phyloP scores from a whole-genome alignment of 2,113 vertebrate species.

The Vanacampus margaritifer region DNA sequence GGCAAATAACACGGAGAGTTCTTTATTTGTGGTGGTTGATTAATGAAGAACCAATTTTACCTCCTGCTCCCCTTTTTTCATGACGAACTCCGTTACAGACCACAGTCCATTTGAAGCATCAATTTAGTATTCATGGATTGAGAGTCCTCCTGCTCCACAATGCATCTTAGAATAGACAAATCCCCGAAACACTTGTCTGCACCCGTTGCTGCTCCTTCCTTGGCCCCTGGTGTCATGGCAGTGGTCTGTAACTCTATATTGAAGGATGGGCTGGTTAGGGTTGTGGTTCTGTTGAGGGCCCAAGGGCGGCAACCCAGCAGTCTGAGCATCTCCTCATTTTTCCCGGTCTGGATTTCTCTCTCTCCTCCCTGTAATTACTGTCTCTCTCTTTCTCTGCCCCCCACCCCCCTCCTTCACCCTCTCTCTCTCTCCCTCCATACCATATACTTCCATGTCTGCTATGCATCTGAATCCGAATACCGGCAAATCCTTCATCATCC shows the following conservation, averaged over 20 bases:
- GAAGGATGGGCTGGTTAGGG: constrained; percentile 39
- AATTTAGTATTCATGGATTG: neutral
- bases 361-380: constrained; percentile 71
- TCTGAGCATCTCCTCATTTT: constrained; percentile 57
- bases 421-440: constrained; percentile 13
- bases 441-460: constrained; percentile 9
- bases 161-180: neutral
- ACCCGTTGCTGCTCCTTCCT: constrained; percentile 9
- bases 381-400: constrained; percentile 28
- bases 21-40: neutral
- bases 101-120: neutral
- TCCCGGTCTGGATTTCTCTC: constrained; percentile 41
- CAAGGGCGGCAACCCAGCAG: constrained; percentile 63
- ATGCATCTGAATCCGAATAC: constrained; percentile 21
- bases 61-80: neutral
- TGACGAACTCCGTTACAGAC: neutral
- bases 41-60: neutral
- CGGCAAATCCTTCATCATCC: constrained; percentile 50
- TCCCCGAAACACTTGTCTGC: constrained; percentile 6
- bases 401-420: constrained; percentile 17
- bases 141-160: neutral
- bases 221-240: constrained; percentile 28
- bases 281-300: constrained; percentile 56
- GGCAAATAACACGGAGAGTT: neutral
- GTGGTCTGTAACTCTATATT: constrained; percentile 45